phyloP scores from a whole-genome alignment of 1,140 invertebrate genomes.

The Dendrolimus kikuchii region DNA sequence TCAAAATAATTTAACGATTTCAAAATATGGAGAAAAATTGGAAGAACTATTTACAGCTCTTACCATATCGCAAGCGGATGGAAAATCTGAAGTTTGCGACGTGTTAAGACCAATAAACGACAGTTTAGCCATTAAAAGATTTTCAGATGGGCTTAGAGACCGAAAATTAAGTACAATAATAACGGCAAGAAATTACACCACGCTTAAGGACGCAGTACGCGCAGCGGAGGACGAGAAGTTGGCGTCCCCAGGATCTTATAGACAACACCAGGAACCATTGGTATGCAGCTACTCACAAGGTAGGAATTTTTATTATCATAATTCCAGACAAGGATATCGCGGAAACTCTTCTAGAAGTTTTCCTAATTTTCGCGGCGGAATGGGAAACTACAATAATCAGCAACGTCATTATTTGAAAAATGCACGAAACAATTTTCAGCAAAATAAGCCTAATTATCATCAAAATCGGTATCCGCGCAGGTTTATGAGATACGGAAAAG shows the following conservation, averaged over 20 bases:
- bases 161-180: conserved; percentile 12
- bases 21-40: conserved; percentile 2
- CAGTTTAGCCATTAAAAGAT: conserved; percentile 11
- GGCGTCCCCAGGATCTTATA: neutral
- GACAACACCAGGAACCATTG: conserved; percentile 1
- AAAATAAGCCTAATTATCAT: too few relatives aligned
- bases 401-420: too few relatives aligned
- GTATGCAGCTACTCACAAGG: conserved; percentile 2
- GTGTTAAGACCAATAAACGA: conserved; percentile 15
- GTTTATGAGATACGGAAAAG: too few relatives aligned
- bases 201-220: conserved; percentile 9
- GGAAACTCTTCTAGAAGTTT: too few relatives aligned
- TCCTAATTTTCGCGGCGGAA: too few relatives aligned
- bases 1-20: conserved; percentile 4
- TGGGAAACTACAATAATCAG: too few relatives aligned
- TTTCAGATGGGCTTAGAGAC: conserved; percentile 12
- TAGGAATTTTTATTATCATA: too few relatives aligned
- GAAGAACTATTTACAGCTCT: conserved; percentile 2
- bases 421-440: too few relatives aligned
- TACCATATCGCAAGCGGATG: conserved; percentile 1
- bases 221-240: conserved; percentile 12
- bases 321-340: too few relatives aligned
- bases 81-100: conserved; percentile 2
- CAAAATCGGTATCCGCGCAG: too few relatives aligned
- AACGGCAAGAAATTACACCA: conserved; percentile 7